Evolutionary conservation across 2,888 invertebrate species (phyloP), one percentile per base, ranked within the genome.

Genomic region (Aleiodes alternator): DNA sequence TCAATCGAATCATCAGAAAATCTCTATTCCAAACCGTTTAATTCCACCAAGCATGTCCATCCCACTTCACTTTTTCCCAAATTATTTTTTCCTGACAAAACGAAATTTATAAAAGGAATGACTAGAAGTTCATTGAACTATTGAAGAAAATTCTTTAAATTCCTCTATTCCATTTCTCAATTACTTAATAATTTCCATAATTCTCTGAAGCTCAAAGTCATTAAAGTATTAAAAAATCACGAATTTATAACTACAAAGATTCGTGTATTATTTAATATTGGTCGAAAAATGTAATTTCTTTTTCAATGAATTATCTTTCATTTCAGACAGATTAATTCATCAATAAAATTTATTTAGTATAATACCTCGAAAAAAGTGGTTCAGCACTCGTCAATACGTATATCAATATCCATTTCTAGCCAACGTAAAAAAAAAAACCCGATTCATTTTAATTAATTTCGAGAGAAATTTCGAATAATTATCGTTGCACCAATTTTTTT

Each of bases 351-450:
- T 0, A 51, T 51, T 57, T 31, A 57, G 3, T 57, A 57, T 57
- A 57, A 31, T 57, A 23, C 43, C 11, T 57, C 57, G 29, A 57
- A 57, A 34, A 57, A 57, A 57, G 31, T 57, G 31, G 31, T 56
- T 23, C 23, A 11, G 23, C 29, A 56, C 56, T 23, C 31, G 5
- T 31, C 8, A 57, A 57, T 57, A 57, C 16, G 57, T 57, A 23
- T 61, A 38, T 61, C 34, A 61, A 61, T 61, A 61, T 16, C 61
- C 43, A 61, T 38, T 38, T 38, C n/a, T 38, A 1, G 43, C n/a
- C n/a, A 14, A 53, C n/a, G 1, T 34, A 34, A 59, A 61, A 61
- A 61, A 61, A 61, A 38, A 31, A 34, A 8, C 3, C 6, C 23
- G 23, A 23, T 38, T 14, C 9, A 57, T 43, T 43, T 1, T 43